phyloP scores from a whole-genome alignment of 2,888 invertebrate genomes.

The Marasmarcha lunaedactyla region DNA sequence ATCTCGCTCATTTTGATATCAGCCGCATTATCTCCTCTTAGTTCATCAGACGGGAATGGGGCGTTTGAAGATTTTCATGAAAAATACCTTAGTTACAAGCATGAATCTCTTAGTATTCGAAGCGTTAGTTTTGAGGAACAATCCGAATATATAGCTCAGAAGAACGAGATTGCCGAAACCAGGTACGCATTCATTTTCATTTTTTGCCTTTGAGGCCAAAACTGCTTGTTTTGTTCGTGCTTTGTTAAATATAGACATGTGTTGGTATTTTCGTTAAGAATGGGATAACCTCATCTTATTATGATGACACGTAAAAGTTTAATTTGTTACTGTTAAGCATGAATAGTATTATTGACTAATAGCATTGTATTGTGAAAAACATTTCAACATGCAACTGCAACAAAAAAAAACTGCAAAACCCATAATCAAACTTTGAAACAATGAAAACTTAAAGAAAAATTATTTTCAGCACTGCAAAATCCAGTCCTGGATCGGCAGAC shows the following conservation, averaged over 20 bases:
- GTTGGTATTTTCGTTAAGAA: no score
- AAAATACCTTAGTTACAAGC: slow-evolving; percentile 78
- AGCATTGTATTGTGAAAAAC: no score
- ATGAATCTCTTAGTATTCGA: slow-evolving; percentile 80
- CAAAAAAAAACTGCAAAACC: no score
- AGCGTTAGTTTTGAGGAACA: slow-evolving; percentile 79
- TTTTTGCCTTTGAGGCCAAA: background rate
- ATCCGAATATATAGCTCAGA: slow-evolving; percentile 41
- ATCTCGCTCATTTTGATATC: slow-evolving; percentile 29
- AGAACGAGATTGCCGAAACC: slow-evolving; percentile 39
- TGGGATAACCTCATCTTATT: no score
- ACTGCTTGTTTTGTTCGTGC: background rate
- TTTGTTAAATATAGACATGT: no score
- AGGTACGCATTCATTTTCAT: slow-evolving; percentile 36
- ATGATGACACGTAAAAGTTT: no score
- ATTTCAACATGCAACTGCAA: no score
- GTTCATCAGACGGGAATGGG: slow-evolving; percentile 69
- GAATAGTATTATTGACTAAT: no score
- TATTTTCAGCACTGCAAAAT: slow-evolving; percentile 66
- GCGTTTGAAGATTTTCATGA: slow-evolving; percentile 84
- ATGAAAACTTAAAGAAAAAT: no score
- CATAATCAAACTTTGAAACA: no score
- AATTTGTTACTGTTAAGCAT: no score
- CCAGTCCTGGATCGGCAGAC: slow-evolving; percentile 75
- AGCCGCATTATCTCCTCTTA: slow-evolving; percentile 61